These are phyloP conservation scores for Diuraphis noxia DNA, from an alignment of 1,140 invertebrate species.

Conservation along the genomic window DNA sequence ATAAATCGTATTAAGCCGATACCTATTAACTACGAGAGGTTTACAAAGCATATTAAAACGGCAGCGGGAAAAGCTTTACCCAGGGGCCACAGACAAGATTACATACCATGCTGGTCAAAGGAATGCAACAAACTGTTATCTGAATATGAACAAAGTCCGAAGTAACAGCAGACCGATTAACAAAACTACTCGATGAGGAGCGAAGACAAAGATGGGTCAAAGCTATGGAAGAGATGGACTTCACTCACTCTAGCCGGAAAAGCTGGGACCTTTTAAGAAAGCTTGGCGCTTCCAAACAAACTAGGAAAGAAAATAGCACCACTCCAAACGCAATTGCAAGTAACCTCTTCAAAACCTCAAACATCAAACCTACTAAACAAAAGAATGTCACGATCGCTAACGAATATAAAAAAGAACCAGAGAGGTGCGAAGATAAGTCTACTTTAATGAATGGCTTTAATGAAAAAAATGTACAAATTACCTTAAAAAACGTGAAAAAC, in stretches of 20 bases:
- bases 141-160: too few relatives aligned
- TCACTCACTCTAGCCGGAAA: neutral
- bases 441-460: slow-evolving; percentile 10
- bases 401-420: neutral
- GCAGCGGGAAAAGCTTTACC: too few relatives aligned
- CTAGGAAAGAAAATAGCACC: neutral
- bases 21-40: too few relatives aligned
- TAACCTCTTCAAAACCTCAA: neutral
- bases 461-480: neutral
- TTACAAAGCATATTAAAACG: too few relatives aligned
- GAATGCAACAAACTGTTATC: too few relatives aligned
- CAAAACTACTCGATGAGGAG: neutral
- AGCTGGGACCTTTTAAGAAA: neutral
- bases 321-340: neutral
- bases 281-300: neutral
- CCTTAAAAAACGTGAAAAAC: slow-evolving; percentile 23
- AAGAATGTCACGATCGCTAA: neutral
- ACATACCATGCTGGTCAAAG: too few relatives aligned
- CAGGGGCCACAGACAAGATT: too few relatives aligned
- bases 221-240: neutral
- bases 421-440: neutral
- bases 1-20: too few relatives aligned
- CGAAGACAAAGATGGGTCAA: neutral
- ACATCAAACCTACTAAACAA: neutral
- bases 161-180: neutral